phyloP scores from a whole-genome alignment of 2,113 vertebrate genomes.

The Plecotus auritus region DNA sequence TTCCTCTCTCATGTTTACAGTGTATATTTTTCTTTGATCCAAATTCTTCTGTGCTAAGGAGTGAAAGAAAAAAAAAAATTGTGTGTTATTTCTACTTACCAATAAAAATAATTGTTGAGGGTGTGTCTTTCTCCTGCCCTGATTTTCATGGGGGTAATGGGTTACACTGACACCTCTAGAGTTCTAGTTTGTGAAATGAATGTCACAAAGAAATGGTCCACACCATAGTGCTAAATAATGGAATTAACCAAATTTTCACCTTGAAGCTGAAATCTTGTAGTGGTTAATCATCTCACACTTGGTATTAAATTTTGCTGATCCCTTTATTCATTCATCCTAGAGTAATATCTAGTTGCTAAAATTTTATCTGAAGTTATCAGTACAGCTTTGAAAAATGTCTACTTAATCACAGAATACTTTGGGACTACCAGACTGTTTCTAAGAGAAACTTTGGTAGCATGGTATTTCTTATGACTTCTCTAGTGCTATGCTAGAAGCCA shows the following conservation, averaged over 20 bases:
- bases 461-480: neutral
- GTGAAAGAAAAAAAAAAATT: neutral
- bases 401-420: neutral
- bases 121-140: neutral
- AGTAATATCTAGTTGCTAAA: neutral
- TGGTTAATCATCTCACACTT: neutral
- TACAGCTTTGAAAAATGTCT: neutral
- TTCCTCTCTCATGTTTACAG: neutral
- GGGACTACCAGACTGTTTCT: neutral
- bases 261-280: neutral
- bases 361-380: neutral
- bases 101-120: neutral
- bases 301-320: neutral
- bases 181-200: neutral
- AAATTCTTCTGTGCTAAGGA: neutral
- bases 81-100: neutral
- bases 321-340: neutral
- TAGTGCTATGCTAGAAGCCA: neutral
- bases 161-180: neutral
- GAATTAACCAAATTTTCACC: neutral
- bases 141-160: neutral
- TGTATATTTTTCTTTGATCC: neutral
- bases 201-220: neutral
- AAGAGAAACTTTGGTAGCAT: neutral
- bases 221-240: neutral